Evolutionary conservation across 2,797 vertebrate species (phyloP).

Genomic region (Neosilurus mollespiculum): DNA sequence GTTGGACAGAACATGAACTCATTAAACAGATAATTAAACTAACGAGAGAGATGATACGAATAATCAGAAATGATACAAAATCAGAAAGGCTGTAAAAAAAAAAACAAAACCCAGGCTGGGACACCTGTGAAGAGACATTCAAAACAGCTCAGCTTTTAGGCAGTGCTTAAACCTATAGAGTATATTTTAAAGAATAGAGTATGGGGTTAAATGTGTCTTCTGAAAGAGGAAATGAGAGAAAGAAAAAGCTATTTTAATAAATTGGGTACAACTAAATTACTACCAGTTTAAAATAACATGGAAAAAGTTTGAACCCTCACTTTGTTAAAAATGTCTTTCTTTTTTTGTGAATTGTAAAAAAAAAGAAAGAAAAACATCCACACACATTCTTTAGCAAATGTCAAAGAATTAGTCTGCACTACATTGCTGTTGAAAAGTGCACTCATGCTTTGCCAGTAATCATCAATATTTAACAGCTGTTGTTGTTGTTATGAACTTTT

Average conservation of each 20-base stretch:
- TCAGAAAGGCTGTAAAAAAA: too few relatives aligned
- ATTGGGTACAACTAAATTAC: too few relatives aligned
- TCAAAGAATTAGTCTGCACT: slow-evolving; percentile 90
- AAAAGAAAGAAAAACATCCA: slow-evolving; percentile 38
- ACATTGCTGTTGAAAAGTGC: slow-evolving; percentile 80
- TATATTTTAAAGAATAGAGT: not conserved
- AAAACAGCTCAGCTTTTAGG: too few relatives aligned
- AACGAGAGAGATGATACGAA: too few relatives aligned
- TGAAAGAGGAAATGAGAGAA: not conserved
- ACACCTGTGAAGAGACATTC: too few relatives aligned
- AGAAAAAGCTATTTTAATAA: not conserved
- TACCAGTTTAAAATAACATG: slow-evolving; percentile 21
- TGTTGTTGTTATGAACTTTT: slow-evolving; percentile 97
- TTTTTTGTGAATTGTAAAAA: not conserved
- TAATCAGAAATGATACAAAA: too few relatives aligned
- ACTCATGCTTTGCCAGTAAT: slow-evolving; percentile 79
- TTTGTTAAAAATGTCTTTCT: slow-evolving; percentile 48
- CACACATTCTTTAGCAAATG: slow-evolving; percentile 84
- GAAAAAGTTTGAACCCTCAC: slow-evolving; percentile 14
- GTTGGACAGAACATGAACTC: too few relatives aligned
- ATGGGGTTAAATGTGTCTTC: not conserved
- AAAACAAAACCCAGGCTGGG: too few relatives aligned
- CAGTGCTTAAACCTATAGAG: too few relatives aligned
- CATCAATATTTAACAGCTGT: slow-evolving; percentile 99
- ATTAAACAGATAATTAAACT: too few relatives aligned